Percentiles rank a stretch among this genome's conserved stretches.
Evolutionary conservation across 2,797 vertebrate species (phyloP).

Genomic region (Delichon dasypus): DNA sequence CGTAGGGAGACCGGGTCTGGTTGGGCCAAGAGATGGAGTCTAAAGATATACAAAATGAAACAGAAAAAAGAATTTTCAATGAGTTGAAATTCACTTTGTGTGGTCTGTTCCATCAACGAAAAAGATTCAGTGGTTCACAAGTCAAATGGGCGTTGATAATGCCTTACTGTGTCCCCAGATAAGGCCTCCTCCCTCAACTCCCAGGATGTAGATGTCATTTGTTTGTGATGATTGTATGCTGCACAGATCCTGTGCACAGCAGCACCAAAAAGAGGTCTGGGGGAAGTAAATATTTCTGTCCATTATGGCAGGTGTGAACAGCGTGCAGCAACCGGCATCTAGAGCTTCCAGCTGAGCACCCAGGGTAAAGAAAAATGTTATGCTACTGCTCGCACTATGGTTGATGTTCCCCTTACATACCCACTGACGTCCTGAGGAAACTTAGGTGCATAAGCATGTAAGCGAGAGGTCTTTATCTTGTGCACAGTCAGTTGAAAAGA

Average conservation of each 20-base stretch:
- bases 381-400: neutral
- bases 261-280: neutral
- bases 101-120: neutral
- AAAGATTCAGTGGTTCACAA: neutral
- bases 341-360: neutral
- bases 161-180: neutral
- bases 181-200: neutral
- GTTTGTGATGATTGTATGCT: rapidly evolving
- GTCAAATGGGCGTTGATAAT: neutral
- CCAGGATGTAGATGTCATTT: rapidly evolving
- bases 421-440: neutral
- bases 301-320: neutral
- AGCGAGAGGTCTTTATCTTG: neutral
- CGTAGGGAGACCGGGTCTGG: neutral
- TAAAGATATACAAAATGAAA: neutral
- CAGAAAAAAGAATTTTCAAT: neutral
- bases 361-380: neutral
- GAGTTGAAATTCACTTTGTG: neutral
- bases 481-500: neutral
- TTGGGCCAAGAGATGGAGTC: neutral
- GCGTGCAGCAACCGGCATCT: neutral
- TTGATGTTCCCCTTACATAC: rapidly evolving
- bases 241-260: rapidly evolving
- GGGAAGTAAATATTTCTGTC: neutral
- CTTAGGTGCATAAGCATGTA: rapidly evolving